A percentile compares a stretch with the other conserved stretches of the same genome.
Evolutionary conservation across 2,888 invertebrate species (phyloP).

Genomic region (Heliconius ethilla): DNA sequence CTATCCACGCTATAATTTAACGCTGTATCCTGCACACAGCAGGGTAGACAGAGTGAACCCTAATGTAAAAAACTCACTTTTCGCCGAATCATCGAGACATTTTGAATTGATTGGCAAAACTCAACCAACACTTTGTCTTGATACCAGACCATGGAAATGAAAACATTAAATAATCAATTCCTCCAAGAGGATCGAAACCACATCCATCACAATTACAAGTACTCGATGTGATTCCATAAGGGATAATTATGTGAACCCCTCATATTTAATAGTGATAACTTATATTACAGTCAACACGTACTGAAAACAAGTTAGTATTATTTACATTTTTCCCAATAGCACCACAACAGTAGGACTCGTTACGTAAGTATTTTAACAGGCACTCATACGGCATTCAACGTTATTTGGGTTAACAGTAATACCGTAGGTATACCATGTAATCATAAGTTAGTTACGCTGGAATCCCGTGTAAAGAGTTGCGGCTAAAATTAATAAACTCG

Average conservation of each 20-base stretch:
- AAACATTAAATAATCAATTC: no score
- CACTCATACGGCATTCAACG: constrained; percentile 17
- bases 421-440: constrained; percentile 15
- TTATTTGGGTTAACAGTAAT: constrained; percentile 26
- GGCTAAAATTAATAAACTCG: constrained; percentile 73
- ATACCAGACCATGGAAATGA: no score
- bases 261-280: background rate
- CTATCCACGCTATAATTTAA: no score
- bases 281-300: background rate
- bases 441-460: constrained; percentile 31
- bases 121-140: no score
- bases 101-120: no score
- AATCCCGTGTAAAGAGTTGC: constrained; percentile 55
- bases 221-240: no score
- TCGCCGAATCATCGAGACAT: no score
- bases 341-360: background rate
- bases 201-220: no score
- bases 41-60: no score
- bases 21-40: no score
- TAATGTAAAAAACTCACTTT: no score
- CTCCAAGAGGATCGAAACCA: no score
- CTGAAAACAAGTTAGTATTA: background rate
- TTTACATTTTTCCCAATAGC: background rate
- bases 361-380: constrained; percentile 7
- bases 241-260: background rate